A percentile compares a stretch with the other conserved stretches of the same genome.
Conservation (phyloP, 1,140 invertebrate genomes). For the Vanessa tameamea region DNA sequence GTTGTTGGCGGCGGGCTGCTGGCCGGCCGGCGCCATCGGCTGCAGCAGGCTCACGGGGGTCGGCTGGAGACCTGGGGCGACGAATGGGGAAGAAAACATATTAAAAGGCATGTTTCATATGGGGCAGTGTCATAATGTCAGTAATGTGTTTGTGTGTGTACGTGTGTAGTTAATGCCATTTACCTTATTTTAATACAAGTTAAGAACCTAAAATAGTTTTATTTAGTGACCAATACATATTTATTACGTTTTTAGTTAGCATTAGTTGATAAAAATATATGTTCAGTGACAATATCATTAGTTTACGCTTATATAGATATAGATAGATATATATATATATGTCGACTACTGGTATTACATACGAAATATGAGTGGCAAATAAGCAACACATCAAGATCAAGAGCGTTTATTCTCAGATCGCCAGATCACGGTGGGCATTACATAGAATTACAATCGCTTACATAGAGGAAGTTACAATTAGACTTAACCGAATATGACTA, state of each 20-base stretch:
- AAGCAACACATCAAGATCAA: constrained; percentile 16
- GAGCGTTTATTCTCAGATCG: constrained; percentile 25
- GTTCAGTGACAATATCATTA: not conserved
- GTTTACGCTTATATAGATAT: too few species aligned
- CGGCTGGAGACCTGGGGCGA: constrained; percentile 58
- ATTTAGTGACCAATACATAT: too few species aligned
- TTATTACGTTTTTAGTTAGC: too few species aligned
- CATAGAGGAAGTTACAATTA: constrained; percentile 10
- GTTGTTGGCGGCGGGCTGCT: constrained; percentile 59
- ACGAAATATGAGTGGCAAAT: constrained; percentile 27
- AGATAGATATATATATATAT: too few species aligned
- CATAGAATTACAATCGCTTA: not conserved
- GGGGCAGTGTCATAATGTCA: not conserved
- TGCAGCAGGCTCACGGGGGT: constrained; percentile 73
- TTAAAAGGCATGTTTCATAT: not conserved
- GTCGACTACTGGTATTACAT: not conserved
- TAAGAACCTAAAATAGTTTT: too few species aligned
- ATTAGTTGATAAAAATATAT: not conserved
- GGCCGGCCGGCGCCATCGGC: constrained; percentile 59
- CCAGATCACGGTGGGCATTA: constrained; percentile 27
- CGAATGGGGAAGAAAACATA: not conserved
- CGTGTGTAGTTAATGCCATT: too few species aligned
- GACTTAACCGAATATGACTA: not conserved
- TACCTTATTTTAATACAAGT: too few species aligned
- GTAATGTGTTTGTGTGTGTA: too few species aligned